Percentiles rank a stretch among this genome's conserved stretches.
phyloP scores from a whole-genome alignment of 2,113 vertebrate genomes.

The Elgaria multicarinata region DNA sequence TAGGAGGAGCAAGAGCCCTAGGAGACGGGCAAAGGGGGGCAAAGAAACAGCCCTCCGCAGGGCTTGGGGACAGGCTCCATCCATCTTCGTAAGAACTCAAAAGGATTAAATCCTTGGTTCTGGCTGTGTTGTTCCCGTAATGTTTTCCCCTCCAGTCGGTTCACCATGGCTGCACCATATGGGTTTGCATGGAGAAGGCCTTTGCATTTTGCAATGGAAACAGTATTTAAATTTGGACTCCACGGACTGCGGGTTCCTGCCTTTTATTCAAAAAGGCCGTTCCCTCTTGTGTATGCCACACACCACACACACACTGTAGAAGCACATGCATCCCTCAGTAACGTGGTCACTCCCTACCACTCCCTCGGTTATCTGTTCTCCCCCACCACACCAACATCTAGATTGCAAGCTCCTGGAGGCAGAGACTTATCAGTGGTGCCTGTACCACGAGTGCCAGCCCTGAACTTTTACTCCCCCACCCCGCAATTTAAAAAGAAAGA shows the following conservation, averaged over 20 bases:
- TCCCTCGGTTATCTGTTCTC: neutral
- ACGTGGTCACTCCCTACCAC: neutral
- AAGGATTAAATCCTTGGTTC: too few species aligned
- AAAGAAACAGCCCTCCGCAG: too few species aligned
- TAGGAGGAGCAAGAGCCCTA: too few species aligned
- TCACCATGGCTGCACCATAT: neutral
- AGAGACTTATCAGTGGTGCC: fast-evolving
- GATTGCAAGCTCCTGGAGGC: neutral
- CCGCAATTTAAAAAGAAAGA: too few species aligned
- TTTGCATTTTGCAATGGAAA: neutral
- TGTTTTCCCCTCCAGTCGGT: too few species aligned
- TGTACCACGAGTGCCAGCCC: neutral
- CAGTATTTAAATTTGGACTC: neutral
- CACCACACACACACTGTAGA: neutral
- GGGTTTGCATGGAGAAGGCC: neutral
- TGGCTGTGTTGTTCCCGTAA: neutral
- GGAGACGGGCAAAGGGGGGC: too few species aligned
- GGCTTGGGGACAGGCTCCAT: too few species aligned
- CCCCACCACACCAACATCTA: neutral
- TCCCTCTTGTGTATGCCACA: neutral
- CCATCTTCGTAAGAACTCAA: too few species aligned
- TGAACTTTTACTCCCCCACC: neutral
- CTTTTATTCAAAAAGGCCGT: neutral
- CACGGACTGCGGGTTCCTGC: neutral
- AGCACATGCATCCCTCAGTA: neutral